A percentile compares a stretch with the other conserved stretches of the same genome.
Conservation (phyloP, 1,140 invertebrate species). For the Drosophila repletoides region DNA sequence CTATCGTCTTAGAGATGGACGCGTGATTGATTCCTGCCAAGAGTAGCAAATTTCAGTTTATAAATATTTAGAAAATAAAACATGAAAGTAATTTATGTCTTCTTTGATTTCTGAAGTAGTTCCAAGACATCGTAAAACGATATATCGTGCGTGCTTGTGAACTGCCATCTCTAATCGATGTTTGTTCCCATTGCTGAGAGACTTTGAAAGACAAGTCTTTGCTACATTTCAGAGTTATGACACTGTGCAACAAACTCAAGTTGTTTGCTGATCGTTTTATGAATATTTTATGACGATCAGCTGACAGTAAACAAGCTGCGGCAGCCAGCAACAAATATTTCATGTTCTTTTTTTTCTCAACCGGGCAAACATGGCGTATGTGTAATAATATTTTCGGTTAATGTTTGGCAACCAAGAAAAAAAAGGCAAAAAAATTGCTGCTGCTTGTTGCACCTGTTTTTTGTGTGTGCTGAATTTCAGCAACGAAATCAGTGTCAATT, state of each 20-base stretch:
- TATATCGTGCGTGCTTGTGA: background rate
- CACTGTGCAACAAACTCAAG: conserved; percentile 2
- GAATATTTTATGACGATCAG: conserved; percentile 37
- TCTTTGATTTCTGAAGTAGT: too few relatives aligned
- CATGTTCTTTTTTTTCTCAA: conserved; percentile 24
- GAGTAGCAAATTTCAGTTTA: too few relatives aligned
- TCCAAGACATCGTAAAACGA: too few relatives aligned
- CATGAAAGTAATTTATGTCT: too few relatives aligned
- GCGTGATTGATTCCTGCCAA: background rate
- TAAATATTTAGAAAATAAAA: too few relatives aligned
- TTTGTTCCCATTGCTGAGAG: background rate
- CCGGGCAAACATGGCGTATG: conserved; percentile 41
- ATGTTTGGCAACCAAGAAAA: conserved; percentile 24
- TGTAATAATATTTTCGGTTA: conserved; percentile 50
- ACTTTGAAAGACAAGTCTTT: too few relatives aligned
- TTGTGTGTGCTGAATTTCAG: too few relatives aligned
- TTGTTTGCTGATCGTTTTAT: conserved; percentile 3
- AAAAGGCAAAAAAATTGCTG: conserved; percentile 47
- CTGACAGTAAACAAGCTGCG: conserved; percentile 26
- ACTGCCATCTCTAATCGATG: conserved; percentile 7
- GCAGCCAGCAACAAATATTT: conserved; percentile 36
- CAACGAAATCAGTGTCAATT: conserved; percentile 42
- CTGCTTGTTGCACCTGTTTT: conserved; percentile 20
- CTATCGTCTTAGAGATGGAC: conserved; percentile 16
- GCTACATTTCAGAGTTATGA: conserved; percentile 27